Evolutionary conservation across 1,140 invertebrate species (phyloP).

Genomic region (Ylistrum balloti): DNA sequence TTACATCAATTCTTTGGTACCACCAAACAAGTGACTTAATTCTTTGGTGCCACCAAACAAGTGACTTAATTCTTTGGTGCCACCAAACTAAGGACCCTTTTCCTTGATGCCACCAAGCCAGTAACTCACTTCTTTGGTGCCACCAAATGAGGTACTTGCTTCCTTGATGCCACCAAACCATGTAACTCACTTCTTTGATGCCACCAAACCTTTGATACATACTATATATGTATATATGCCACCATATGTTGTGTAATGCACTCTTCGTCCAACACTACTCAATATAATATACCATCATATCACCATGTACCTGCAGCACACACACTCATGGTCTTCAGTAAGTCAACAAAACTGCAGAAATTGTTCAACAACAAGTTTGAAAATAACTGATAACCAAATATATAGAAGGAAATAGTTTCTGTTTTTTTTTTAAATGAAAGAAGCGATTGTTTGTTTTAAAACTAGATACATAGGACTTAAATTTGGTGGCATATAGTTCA

Average conservation of each 20-base stretch:
- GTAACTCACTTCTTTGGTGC: background rate
- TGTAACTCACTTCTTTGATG: background rate
- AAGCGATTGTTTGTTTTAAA: too few species aligned
- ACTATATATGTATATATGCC: background rate
- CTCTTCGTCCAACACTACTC: background rate
- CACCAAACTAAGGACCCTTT: background rate
- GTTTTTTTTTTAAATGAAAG: too few species aligned
- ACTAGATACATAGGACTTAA: too few species aligned
- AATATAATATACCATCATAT: background rate
- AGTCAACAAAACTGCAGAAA: background rate
- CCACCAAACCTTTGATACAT: background rate
- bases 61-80: background rate
- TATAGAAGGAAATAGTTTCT: too few species aligned
- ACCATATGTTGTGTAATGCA: conserved; percentile 1
- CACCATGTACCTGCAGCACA: background rate
- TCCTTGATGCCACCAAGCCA: background rate
- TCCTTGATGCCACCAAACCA: background rate
- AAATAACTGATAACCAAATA: too few species aligned
- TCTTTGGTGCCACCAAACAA: background rate
- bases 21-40: background rate
- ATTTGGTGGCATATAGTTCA: too few species aligned
- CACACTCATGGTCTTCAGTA: background rate
- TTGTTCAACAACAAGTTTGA: background rate
- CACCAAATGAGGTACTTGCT: background rate
- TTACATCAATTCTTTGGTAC: background rate